Evolutionary conservation across 2,797 vertebrate genomes (phyloP), one percentile per base, ranked within the genome.

Genomic region (Molossus alvarezi): DNA sequence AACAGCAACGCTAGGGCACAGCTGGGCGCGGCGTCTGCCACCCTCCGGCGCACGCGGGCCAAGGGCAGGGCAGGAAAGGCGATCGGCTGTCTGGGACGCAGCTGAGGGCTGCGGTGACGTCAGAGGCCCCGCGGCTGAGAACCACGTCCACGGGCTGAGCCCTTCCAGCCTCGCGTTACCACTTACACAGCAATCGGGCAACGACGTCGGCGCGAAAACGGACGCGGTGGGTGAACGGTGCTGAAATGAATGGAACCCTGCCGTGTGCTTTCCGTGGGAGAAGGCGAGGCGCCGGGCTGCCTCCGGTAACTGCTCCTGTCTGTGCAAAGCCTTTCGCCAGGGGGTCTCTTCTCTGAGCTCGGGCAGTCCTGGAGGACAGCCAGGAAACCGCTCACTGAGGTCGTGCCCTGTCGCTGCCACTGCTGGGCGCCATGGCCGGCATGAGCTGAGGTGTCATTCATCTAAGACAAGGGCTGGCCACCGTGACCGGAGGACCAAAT

Each of bases 31-130:
- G 10, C 13, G 58, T 21, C 15, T 2, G 21, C 20, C 41, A 12
- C 6, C 55, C 6, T 11, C 33, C 7, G 5, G 11, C 0, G 7
- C 18, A 13, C 37, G 3, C 6, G 29, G 60, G 9, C 21, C 21
- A 53, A 20, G 37, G 21, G 10, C 18, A 20, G 79, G 21, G 48
- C 2, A 1, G 0, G 67, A 20, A 9, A 64, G 88, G 71, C 12
- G 8, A 25, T 10, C 48, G 8, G 62, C 51, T 5, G 25, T 25
- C 65, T 0, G 3, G 55, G 33, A 8, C 8, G 75, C 60, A 29
- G 33, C 15, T 3, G 15, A 14, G 65, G 12, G 20, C 3, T 53
- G 72, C 23, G 64, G 27, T 5, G 41, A 45, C 41, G 41, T 45
- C 5, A 6, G 41, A 45, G 41, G 41, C 41, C 41, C 4, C 9